Base-by-base conservation (phyloP, 2,888 invertebrate species). In the Agonopterix heracliana region DNA sequence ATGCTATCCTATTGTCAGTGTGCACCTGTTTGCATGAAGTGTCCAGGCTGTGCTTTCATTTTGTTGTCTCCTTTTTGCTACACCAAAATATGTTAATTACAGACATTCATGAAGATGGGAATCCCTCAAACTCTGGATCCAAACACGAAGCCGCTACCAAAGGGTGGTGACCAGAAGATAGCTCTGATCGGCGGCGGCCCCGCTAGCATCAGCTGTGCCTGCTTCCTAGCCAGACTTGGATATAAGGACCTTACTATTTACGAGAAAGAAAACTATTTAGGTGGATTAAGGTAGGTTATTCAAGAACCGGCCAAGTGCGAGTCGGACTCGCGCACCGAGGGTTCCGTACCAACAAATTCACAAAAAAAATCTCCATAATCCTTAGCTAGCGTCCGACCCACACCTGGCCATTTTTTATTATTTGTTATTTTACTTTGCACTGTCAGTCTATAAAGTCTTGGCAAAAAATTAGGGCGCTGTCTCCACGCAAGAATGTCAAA, bases 101-200 rank as follows among this genome's bases (percentile, higher is more conserved):
- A 96, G 95, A 87, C 95, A 14, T 99, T 99, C 78, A 97, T 97
- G 88, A 91, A 93, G 74, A 99, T 99, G 98, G 94, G 94, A 12
- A 92, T 99, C 5, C 93, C 92, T 0, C 98, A 99, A 89, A 95
- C 94, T 0, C 87, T 94, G 48, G 93, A 96, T 52, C 96, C 96
- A 0, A 91, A 90, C 35, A 90, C 91, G 12, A 89, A 90, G 56
- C 81, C 84, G 0, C 69, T 90, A 14, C 89, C 89, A 0, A 90
- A 81, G 53, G 90, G 91, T 52, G 91, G 92, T 9, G 68, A 89
- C 9, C 89, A 92, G 7, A 94, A 93, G 79, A 94, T 99, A 46
- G 97, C 95, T 0, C 75, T 99, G 34, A 71, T 99, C 7, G 99
- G 99, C 0, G 98, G 97, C 55, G 99, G 99, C 0, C 99, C 99